Evolutionary conservation across 2,888 invertebrate species (phyloP).

Genomic region (Lasioglossum oenotherae): DNA sequence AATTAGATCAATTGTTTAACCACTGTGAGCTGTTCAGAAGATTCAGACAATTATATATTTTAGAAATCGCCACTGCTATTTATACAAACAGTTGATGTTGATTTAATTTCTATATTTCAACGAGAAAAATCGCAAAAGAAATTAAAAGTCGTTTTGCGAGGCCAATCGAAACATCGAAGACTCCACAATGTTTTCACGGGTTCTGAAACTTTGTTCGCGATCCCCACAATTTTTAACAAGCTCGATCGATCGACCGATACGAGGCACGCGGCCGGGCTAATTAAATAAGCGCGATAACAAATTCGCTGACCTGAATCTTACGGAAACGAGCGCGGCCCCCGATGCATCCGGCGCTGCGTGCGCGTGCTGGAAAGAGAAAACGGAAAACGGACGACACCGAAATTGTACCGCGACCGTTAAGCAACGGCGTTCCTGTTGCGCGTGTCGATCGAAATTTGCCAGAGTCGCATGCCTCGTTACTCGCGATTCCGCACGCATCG

Average conservation of each 20-base stretch:
- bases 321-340: constrained; percentile 54
- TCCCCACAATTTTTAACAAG: background rate
- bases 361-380: constrained; percentile 67
- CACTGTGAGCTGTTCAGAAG: background rate
- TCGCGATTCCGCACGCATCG: background rate
- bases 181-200: background rate
- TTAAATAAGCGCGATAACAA: constrained; percentile 62
- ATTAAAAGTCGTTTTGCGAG: background rate
- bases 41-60: background rate
- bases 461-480: constrained; percentile 54
- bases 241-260: background rate
- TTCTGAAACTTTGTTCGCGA: background rate
- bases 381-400: constrained; percentile 57
- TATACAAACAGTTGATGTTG: too few species aligned
- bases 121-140: background rate
- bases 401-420: constrained; percentile 67
- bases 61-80: too few species aligned
- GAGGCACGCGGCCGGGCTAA: background rate
- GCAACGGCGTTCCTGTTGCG: constrained; percentile 59
- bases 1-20: background rate
- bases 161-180: too few species aligned
- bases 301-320: constrained; percentile 69
- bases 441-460: constrained; percentile 69
- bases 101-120: too few species aligned
- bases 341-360: constrained; percentile 49